These are phyloP conservation scores for Blastomussa wellsi DNA, from an alignment of 92 coral and sea anemone species.

Conservation along the genomic window DNA sequence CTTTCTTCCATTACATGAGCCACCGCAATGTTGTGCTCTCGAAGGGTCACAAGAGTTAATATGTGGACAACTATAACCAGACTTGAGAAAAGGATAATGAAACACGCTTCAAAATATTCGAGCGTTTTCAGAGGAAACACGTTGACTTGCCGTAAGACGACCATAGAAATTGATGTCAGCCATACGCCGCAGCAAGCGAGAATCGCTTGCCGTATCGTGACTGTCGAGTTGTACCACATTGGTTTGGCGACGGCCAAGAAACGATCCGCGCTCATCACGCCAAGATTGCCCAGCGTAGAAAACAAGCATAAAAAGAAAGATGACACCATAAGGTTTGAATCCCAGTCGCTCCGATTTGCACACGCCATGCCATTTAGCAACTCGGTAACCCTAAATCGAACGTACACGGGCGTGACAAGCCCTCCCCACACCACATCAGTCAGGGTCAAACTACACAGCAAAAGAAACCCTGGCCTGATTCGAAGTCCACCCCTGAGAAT, in stretches of 20 bases:
- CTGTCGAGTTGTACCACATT: constrained; percentile 27
- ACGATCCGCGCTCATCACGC: constrained; percentile 37
- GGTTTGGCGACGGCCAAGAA: constrained; percentile 36
- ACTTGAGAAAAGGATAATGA: not conserved
- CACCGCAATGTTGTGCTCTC: constrained; percentile 20
- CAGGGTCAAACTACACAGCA: constrained; percentile 36
- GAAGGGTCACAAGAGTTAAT: constrained; percentile 12
- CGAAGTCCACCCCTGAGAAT: constrained; percentile 11
- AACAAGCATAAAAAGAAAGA: constrained; percentile 35
- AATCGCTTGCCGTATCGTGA: constrained; percentile 7
- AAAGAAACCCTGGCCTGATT: constrained; percentile 19
- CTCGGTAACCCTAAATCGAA: constrained; percentile 19
- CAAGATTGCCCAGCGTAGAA: constrained; percentile 24
- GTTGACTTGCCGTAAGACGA: constrained; percentile 10
- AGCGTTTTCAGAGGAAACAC: not conserved
- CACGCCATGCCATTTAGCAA: constrained; percentile 20
- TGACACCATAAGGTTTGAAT: constrained; percentile 12
- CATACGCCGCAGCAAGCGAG: constrained; percentile 13
- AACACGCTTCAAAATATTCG: constrained; percentile 20
- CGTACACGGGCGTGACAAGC: constrained; percentile 16
- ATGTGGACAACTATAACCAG: constrained; percentile 2
- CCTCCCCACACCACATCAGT: constrained; percentile 39
- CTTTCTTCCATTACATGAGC: constrained; percentile 17
- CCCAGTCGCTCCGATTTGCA: constrained; percentile 37
- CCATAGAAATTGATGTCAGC: constrained; percentile 2